Conservation (phyloP, 1,140 invertebrate genomes). For the Planococcus citri region DNA sequence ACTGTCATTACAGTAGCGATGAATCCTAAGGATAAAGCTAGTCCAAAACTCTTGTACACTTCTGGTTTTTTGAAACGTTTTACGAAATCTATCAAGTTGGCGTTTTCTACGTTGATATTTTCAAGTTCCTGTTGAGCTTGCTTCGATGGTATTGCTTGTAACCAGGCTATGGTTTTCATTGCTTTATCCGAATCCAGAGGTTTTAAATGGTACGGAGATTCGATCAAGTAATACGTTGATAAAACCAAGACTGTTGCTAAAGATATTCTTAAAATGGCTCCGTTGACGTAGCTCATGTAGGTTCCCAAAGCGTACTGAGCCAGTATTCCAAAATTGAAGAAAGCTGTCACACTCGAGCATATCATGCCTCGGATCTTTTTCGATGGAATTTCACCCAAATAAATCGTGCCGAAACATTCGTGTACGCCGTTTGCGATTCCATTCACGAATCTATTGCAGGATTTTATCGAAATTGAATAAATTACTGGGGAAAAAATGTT, state of each 20-base stretch:
- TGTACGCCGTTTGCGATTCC: background rate
- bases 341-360: slow-evolving; percentile 67
- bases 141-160: background rate
- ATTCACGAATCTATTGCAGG: background rate
- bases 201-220: background rate
- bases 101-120: background rate
- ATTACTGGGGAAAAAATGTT: background rate
- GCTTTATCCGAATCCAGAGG: background rate
- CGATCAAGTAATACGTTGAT: slow-evolving; percentile 39
- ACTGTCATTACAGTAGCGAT: background rate
- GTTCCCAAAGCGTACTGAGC: slow-evolving; percentile 62
- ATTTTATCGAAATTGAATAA: background rate
- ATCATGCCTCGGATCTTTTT: slow-evolving; percentile 26
- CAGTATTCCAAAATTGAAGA: slow-evolving; percentile 62
- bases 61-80: background rate
- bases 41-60: background rate
- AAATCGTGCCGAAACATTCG: background rate
- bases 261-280: slow-evolving; percentile 48
- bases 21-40: background rate
- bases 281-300: slow-evolving; percentile 48
- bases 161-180: background rate
- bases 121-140: background rate
- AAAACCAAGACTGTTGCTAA: slow-evolving; percentile 47
- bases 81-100: background rate
- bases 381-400: slow-evolving; percentile 27